Evolutionary conservation across 2,888 invertebrate species (phyloP).

Genomic region (Coenonympha glycerion): DNA sequence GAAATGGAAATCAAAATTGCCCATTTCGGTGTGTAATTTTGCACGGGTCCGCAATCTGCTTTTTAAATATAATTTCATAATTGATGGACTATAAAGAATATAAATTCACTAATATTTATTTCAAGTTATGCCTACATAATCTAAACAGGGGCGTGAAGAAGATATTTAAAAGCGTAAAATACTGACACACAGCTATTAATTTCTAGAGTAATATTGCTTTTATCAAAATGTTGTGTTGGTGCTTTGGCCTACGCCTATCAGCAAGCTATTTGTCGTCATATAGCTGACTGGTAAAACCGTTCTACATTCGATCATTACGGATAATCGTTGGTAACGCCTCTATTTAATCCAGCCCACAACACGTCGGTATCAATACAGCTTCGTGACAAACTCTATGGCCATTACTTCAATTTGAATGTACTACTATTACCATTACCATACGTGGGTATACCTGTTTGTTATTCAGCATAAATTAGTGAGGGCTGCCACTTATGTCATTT

Average conservation of each 20-base stretch:
- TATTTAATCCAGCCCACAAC: conserved; percentile 12
- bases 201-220: no score
- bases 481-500: conserved; percentile 19
- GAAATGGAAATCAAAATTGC: conserved; percentile 49
- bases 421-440: conserved; percentile 35
- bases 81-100: conserved; percentile 2
- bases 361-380: conserved; percentile 25
- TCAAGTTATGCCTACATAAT: no score
- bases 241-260: neutral
- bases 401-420: conserved; percentile 40
- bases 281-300: conserved; percentile 9
- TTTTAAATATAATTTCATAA: conserved; percentile 20
- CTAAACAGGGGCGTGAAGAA: no score
- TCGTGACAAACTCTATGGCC: conserved; percentile 26
- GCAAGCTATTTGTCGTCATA: neutral
- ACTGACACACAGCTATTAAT: no score
- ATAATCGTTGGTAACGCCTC: conserved; percentile 13
- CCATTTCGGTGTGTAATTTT: conserved; percentile 34
- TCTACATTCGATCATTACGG: conserved; percentile 8
- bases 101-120: no score
- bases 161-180: no score
- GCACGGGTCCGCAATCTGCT: conserved; percentile 8
- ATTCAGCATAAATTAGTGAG: conserved; percentile 34
- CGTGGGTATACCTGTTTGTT: conserved; percentile 31
- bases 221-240: no score